phyloP scores from a whole-genome alignment of 2,888 invertebrate genomes.

The Drosophila anomelani region DNA sequence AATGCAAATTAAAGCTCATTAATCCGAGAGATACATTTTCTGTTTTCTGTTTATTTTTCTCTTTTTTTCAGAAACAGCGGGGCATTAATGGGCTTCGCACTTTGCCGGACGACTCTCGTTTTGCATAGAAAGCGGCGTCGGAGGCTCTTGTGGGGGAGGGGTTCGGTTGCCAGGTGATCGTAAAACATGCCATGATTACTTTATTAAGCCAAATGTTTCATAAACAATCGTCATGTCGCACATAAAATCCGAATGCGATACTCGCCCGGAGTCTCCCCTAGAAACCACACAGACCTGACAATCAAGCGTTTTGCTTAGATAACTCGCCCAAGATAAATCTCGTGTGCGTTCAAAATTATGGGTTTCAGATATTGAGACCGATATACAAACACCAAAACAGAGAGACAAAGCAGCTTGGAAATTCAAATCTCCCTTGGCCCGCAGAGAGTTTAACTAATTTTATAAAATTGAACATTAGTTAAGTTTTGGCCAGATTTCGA shows the following conservation, averaged over 20 bases:
- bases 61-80: constrained; percentile 63
- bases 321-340: constrained; percentile 75
- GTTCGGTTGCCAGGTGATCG: constrained; percentile 57
- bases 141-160: constrained; percentile 11
- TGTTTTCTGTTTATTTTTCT: constrained; percentile 23
- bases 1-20: constrained; percentile 79
- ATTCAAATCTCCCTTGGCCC: constrained; percentile 55
- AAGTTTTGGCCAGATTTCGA: constrained; percentile 64
- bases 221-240: constrained; percentile 76
- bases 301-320: constrained; percentile 77
- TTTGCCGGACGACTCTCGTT: constrained; percentile 63
- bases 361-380: constrained; percentile 66
- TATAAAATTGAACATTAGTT: constrained; percentile 69
- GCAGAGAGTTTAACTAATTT: constrained; percentile 70
- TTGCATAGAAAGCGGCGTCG: constrained; percentile 68
- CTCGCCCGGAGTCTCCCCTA: constrained; percentile 42
- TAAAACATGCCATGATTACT: constrained; percentile 78
- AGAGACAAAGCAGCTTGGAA: constrained; percentile 40
- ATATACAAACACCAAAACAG: constrained; percentile 49
- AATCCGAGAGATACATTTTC: constrained; percentile 61
- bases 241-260: constrained; percentile 69
- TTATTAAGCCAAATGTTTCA: constrained; percentile 79
- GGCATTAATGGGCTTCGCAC: constrained; percentile 75
- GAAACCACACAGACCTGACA: constrained; percentile 59
- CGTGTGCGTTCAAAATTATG: constrained; percentile 59